Percentiles rank a stretch among this genome's conserved stretches.
phyloP scores from a whole-genome alignment of 1,140 invertebrate genomes.

The Temnothorax longispinosus region DNA sequence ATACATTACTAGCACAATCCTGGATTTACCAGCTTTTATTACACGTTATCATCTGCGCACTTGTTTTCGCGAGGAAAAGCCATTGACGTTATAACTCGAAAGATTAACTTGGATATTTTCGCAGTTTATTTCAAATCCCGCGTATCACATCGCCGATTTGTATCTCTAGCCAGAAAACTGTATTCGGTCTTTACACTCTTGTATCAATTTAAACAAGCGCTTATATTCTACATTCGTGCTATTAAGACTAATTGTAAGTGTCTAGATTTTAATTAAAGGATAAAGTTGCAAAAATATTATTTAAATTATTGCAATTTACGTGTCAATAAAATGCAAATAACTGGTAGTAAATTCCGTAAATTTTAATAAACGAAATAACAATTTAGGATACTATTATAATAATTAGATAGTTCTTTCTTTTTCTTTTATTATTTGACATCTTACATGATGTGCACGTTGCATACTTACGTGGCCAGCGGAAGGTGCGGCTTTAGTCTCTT shows the following conservation, averaged over 20 bases:
- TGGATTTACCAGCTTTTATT: slow-evolving; percentile 48
- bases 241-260: not conserved
- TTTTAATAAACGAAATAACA: not conserved
- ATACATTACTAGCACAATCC: not conserved
- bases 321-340: not conserved
- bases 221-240: not conserved
- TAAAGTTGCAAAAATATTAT: not conserved
- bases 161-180: not conserved
- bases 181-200: not conserved
- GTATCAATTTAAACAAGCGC: too few relatives aligned
- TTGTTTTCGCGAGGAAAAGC: slow-evolving; percentile 44
- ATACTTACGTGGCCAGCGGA: slow-evolving; percentile 69
- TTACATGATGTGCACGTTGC: slow-evolving; percentile 59
- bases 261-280: not conserved
- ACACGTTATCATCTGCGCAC: slow-evolving; percentile 38
- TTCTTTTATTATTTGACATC: not conserved
- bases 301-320: slow-evolving; percentile 12
- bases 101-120: slow-evolving; percentile 37
- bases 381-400: not conserved
- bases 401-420: not conserved
- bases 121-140: slow-evolving; percentile 6
- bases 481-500: slow-evolving; percentile 82
- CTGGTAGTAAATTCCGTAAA: not conserved
- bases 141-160: not conserved
- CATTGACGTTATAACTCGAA: not conserved